Base-by-base conservation (phyloP, 1,140 invertebrate species). In the Pachypeltis micranthus region DNA sequence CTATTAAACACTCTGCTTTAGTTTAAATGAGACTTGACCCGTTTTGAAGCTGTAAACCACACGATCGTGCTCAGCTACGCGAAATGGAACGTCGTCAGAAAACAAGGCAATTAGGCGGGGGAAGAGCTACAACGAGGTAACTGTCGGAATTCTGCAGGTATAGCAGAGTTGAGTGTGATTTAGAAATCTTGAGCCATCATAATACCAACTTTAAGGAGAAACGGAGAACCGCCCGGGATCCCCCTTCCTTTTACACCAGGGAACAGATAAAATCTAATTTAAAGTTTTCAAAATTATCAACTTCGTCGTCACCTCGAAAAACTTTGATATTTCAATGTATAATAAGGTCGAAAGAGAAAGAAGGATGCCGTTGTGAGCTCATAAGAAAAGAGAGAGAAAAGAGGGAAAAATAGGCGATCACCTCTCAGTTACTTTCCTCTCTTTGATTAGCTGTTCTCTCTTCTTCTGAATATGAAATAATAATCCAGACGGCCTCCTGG, bases 381-480 rank as follows among this genome's bases (percentile, higher is more conserved):
- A 39, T 10, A 51, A 51, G 4, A 21, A 21, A 51, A 21, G 47
- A 51, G 23, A 51, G 23, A 51, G 21, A 21, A 10, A 10, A 21
- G 23, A 21, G 21, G 47, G 21, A 51, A 51, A 51, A 51, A 51
- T 21, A 39, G 31, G 23, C 23, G 47, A 51, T 51, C 47, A 21
- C 21, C 47, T 51, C 34, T 51, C 12, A 7, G 7, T 51, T 21
- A 51, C 47, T 51, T 51, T 51, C 21, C 23, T 51, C 47, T 14
- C 47, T 51, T 51, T 51, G 47, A 51, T 51, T 51, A 51, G 47
- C 47, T 51, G 47, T 51, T 21, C 47, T 51, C 31, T 39, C 31
- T 51, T 51, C 23, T 51, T 51, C 47, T 51, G 47, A 51, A 51
- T 51, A 51, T 51, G 47, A 51, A 51, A 51, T 51, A 51, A 51